Evolutionary conservation across 2,888 invertebrate species (phyloP).

Genomic region (Parnassius orleans): DNA sequence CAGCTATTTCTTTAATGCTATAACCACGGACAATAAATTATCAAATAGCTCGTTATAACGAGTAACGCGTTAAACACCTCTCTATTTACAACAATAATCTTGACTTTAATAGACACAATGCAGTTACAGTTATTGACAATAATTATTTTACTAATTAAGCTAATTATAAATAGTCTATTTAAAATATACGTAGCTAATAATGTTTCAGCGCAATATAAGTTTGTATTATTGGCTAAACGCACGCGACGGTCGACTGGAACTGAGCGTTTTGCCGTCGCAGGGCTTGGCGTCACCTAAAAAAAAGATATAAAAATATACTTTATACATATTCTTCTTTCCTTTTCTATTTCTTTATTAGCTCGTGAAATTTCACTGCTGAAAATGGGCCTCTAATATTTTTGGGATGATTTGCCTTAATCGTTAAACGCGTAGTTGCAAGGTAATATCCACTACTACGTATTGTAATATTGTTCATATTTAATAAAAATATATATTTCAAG

Average conservation of each 20-base stretch:
- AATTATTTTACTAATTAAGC: too few relatives aligned
- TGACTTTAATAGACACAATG: too few relatives aligned
- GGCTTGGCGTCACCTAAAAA: constrained; percentile 67
- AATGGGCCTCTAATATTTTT: too few relatives aligned
- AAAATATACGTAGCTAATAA: not conserved
- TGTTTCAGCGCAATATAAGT: not conserved
- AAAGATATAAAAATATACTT: not conserved
- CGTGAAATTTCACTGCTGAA: too few relatives aligned
- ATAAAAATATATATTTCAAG: too few relatives aligned
- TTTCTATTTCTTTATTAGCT: too few relatives aligned
- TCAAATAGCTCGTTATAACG: not conserved
- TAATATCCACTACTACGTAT: too few relatives aligned
- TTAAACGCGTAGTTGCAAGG: too few relatives aligned
- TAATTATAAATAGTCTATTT: not conserved
- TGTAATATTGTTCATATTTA: too few relatives aligned
- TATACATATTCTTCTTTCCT: not conserved
- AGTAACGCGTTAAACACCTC: not conserved
- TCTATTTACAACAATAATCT: too few relatives aligned
- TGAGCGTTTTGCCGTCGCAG: constrained; percentile 71
- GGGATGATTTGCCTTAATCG: too few relatives aligned
- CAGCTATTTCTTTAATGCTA: not conserved
- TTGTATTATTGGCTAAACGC: constrained; percentile 48
- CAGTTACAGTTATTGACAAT: too few relatives aligned
- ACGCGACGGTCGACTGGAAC: constrained; percentile 73
- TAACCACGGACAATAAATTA: not conserved